Evolutionary conservation across 2,797 vertebrate species (phyloP), one percentile per base, ranked within the genome.

Genomic region (Arrhamphus sclerolepis): DNA sequence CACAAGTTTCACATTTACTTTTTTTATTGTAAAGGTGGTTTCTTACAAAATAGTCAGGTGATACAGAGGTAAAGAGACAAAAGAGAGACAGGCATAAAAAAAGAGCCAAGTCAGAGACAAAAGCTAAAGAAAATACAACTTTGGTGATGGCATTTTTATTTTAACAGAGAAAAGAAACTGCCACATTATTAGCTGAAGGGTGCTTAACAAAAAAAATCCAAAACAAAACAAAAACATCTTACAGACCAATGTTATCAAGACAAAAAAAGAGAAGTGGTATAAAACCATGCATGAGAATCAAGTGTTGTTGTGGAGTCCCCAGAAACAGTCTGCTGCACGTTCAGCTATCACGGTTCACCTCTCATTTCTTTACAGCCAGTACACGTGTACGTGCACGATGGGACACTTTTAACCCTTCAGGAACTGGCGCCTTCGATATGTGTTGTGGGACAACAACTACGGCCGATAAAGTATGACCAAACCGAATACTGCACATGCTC

Each of bases 11-110:
- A 91, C 87, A 87, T 89, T 86, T 83, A 89, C 63, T 78, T 81
- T 84, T n/a, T 93, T 92, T 91, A 91, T 95, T 96, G 92, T 95
- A 96, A 96, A 96, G 91, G 91, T 93, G 91, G 87, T 95, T 96
- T 96, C 94, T 95, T 96, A 93, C 91, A 96, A 97, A 96, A 95
- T 87, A 93, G 83, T 84, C 91, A 91, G 84, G 85, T 91, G 89
- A 92, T 93, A 93, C 87, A 92, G 86, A 92, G 65, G 65, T 53
- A 59, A 76, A 72, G 46, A 58, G 75, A 82, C 21, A 51, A 53
- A 62, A 26, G 57, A 28, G n/a, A n/a, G n/a, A n/a, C n/a, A n/a
- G n/a, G n/a, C n/a, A n/a, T n/a, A 60, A 50, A 60, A 18, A 61
- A 16, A 7, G 9, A 69, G 40, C 42, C 77, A 88, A 82, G 24